Conservation (phyloP, 2,888 invertebrate species). For the Unio pictorum region DNA sequence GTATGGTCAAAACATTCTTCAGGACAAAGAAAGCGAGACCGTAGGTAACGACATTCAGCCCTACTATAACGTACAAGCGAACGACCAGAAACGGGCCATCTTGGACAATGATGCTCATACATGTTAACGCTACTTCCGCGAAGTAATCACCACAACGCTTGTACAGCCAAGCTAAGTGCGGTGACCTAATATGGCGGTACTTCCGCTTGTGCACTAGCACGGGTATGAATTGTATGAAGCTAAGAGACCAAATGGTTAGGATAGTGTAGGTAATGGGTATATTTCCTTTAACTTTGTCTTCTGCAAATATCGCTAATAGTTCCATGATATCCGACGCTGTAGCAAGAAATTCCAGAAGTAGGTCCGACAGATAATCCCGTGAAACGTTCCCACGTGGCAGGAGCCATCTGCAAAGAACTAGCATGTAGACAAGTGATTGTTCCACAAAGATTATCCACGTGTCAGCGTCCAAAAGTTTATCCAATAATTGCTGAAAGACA, state of each 20-base stretch:
- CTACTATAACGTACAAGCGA: conserved; percentile 83
- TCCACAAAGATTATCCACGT: conserved; percentile 42
- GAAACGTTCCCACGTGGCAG: conserved; percentile 48
- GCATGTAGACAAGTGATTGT: conserved; percentile 34
- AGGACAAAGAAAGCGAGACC: conserved; percentile 62
- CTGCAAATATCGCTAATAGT: conserved; percentile 48
- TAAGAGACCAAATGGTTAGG: conserved; percentile 63
- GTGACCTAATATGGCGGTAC: conserved; percentile 13
- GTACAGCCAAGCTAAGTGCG: conserved; percentile 6
- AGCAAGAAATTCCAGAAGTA: conserved; percentile 66
- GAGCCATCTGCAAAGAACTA: conserved; percentile 38
- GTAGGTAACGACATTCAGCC: conserved; percentile 76
- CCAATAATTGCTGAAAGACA: conserved; percentile 10
- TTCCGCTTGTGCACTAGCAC: conserved; percentile 42
- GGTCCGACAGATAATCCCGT: conserved; percentile 59
- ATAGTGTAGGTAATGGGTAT: conserved; percentile 59
- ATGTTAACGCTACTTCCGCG: conserved; percentile 24
- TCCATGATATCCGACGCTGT: conserved; percentile 63
- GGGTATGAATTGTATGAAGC: conserved; percentile 64
- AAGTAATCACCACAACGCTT: conserved; percentile 26
- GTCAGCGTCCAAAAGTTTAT: conserved; percentile 11
- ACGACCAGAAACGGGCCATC: conserved; percentile 51
- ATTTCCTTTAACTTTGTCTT: conserved; percentile 48
- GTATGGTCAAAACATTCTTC: conserved; percentile 54
- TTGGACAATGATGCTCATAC: conserved; percentile 36